Evolutionary conservation across 1,140 invertebrate genomes (phyloP), one percentile per base, ranked within the genome.

Genomic region (Sarcophaga bullata): DNA sequence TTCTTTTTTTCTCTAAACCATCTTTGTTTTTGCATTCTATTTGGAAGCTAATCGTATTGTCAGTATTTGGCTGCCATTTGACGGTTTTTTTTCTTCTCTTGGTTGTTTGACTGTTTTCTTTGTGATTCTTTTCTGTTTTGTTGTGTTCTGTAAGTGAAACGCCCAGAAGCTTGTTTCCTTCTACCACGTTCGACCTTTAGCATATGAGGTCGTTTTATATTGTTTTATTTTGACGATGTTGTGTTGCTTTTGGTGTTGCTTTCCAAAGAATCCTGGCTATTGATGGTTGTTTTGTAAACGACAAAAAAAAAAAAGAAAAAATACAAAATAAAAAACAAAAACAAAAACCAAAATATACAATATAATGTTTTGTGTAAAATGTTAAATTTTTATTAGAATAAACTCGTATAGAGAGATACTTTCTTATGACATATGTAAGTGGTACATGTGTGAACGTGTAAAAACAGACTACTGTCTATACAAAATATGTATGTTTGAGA

Each of bases 151-250:
- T 50, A 50, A 78, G 75, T 78, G 75, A 78, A 78, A 78, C 75
- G 75, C 75, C 75, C 75, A 78, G 75, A 78, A 78, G 75, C 75
- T 78, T 68, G 62, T 68, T 68, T 68, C 19, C 8, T 19, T 68
- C 62, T 68, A 68, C 62, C 62, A 68, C 62, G 62, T 68, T 78
- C 49, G 75, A 78, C 75, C 75, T 78, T 78, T 78, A 50, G 75
- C 75, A 78, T 50, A 78, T 50, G 75, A 25, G 48, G 75, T 78
- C 75, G 75, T 17, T 78, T n/a, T 50, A 78, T 49, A 50, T 50
- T 50, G 75, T 50, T 50, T 50, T 78, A 1, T 46, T 78, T 54
- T 54, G 52, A 11, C 15, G 52, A 11, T 75, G 6, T 25, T 76
- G 48, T 76, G 47, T 19, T 76, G 48, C 49, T 75, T 8, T 7